Evolutionary conservation across 1,140 invertebrate species (phyloP).

Genomic region (Catajapyx aquilonaris): DNA sequence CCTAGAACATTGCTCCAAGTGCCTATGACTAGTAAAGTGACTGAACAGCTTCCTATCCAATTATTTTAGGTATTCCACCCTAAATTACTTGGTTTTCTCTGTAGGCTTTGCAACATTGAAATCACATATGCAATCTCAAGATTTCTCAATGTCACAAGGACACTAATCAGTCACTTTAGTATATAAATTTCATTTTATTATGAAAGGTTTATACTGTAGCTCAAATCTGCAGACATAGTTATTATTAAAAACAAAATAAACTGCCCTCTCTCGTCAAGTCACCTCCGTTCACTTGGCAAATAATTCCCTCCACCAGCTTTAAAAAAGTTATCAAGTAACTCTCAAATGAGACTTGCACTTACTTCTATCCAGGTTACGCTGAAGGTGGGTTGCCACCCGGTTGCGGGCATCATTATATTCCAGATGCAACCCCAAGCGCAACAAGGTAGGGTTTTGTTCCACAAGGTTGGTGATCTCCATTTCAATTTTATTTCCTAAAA

Average conservation of each 20-base stretch:
- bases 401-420: slow-evolving; percentile 91
- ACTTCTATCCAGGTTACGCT: slow-evolving; percentile 93
- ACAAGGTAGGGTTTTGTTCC: slow-evolving; percentile 75
- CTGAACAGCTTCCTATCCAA: background rate
- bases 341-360: slow-evolving; percentile 27
- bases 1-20: background rate
- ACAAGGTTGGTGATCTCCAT: slow-evolving; percentile 90
- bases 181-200: background rate
- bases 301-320: background rate
- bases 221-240: background rate
- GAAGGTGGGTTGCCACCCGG: slow-evolving; percentile 73
- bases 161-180: background rate
- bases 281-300: background rate
- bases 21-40: background rate
- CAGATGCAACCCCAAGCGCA: slow-evolving; percentile 80
- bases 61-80: background rate
- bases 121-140: background rate
- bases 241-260: background rate
- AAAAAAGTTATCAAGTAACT: slow-evolving; percentile 5
- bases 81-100: background rate
- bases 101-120: background rate
- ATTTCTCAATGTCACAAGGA: too few species aligned
- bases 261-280: background rate
- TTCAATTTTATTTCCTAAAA: slow-evolving; percentile 92
- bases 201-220: background rate